phyloP scores from a whole-genome alignment of 2,797 vertebrate species.

The Tokudaia muenninki region DNA sequence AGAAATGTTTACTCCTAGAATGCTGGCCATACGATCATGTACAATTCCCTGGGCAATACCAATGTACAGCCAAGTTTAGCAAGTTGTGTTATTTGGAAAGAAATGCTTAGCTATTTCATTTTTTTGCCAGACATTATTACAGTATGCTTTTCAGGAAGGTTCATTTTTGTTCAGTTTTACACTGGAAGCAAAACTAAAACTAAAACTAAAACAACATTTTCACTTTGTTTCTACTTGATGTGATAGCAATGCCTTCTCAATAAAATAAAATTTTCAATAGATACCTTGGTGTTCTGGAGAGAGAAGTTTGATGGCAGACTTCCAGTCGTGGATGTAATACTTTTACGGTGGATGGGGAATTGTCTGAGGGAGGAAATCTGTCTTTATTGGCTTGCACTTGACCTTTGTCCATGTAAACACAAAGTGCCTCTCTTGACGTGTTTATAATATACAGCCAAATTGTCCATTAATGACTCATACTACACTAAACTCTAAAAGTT shows the following conservation, averaged over 20 bases:
- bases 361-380: not conserved
- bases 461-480: not conserved
- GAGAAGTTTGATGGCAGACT: not conserved
- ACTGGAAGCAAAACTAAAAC: not conserved
- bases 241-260: not conserved
- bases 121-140: conserved; percentile 15
- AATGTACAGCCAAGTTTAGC: conserved; percentile 33
- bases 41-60: conserved; percentile 11
- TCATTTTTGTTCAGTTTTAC: conserved; percentile 12
- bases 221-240: not conserved
- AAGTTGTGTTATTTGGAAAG: not conserved
- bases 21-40: not conserved
- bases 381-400: not conserved
- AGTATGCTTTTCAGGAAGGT: not conserved
- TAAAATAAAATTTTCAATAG: not conserved
- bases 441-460: not conserved
- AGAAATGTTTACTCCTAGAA: conserved; percentile 33
- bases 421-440: not conserved
- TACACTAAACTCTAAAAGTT: not conserved
- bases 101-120: not conserved
- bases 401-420: not conserved
- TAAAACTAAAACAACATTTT: not conserved
- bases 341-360: not conserved
- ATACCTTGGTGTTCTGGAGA: not conserved
- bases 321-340: not conserved